These are phyloP conservation scores for Rhizoglyphus robini DNA, from an alignment of 1,140 invertebrate species.

Conservation along the genomic window DNA sequence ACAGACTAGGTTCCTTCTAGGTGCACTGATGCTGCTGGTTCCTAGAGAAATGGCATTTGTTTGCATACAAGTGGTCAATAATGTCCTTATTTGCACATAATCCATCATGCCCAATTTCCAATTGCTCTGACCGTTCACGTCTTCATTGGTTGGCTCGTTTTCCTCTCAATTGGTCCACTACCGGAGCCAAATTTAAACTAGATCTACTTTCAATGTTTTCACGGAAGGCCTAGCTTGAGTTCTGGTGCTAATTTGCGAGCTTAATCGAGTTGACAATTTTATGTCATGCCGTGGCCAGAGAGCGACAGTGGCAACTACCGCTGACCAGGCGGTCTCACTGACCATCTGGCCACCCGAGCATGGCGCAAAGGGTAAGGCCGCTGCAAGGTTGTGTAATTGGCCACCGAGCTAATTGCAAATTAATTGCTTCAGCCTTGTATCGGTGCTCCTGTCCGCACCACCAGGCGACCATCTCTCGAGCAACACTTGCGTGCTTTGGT, in stretches of 20 bases:
- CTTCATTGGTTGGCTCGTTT: too few species aligned
- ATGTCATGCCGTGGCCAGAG: too few species aligned
- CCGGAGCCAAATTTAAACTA: too few species aligned
- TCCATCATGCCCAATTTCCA: constrained; percentile 1
- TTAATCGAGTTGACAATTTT: too few species aligned
- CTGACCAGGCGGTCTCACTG: neutral
- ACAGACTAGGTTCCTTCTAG: neutral
- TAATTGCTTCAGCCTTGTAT: constrained; percentile 8
- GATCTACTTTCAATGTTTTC: too few species aligned
- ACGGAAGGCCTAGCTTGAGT: too few species aligned
- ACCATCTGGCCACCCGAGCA: neutral
- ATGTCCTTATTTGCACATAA: constrained; percentile 13
- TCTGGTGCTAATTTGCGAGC: too few species aligned
- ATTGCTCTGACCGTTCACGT: too few species aligned
- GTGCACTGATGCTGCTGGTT: neutral
- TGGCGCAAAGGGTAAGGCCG: neutral
- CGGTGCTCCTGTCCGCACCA: neutral
- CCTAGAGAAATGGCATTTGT: neutral
- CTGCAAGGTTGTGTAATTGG: constrained; percentile 4
- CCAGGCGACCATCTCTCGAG: neutral
- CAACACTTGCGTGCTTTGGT: too few species aligned
- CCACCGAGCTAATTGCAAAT: constrained; percentile 4
- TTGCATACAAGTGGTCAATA: constrained; percentile 11
- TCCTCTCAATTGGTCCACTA: too few species aligned
- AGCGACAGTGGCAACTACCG: too few species aligned